Base-by-base conservation (phyloP, 2,888 invertebrate genomes). In the Synanthedon vespiformis region DNA sequence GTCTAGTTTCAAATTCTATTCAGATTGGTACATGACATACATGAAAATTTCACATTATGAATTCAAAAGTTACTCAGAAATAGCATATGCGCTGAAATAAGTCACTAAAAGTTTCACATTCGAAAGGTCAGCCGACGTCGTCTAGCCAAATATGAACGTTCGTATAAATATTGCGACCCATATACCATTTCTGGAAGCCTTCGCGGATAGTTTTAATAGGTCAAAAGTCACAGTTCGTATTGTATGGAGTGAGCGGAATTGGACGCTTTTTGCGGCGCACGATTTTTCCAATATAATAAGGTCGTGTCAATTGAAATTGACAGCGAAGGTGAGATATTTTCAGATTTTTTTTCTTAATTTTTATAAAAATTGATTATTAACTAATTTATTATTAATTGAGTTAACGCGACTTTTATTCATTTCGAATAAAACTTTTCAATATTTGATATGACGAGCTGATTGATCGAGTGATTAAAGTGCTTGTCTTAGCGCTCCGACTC, bases 181-280 rank as follows among this genome's bases (percentile, higher is more conserved):
- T 16, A 48, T 48, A 12, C 48, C 48, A 16, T 14, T 48, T 48
- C 3, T 48, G 57, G 52, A 53, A 56, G 54, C 55, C 55, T 52
- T 56, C 55, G 56, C 60, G 51, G 55, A 55, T 54, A 62, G 58
- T 60, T 63, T 22, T 61, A 49, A 64, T 66, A 72, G 63, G 69
- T 72, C 66, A 68, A 68, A 66, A 71, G 72, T 70, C 71, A 70
- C 61, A 59, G 60, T 59, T 57, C 62, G 59, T 56, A 59, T 56
- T 55, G 52, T 41, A 55, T 55, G 57, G 58, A 53, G 54, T 56
- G 53, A 51, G 51, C 57, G 13, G 53, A 58, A 54, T 57, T 53
- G 58, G 53, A 58, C 53, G 50, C 54, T 51, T 41, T 41, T 47
- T 48, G 48, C 16, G 14, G 48, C 8, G 3, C 18, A 6, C n/a